Conservation (phyloP, 1,140 invertebrate species). For the Cyphomyrmex costatus region DNA sequence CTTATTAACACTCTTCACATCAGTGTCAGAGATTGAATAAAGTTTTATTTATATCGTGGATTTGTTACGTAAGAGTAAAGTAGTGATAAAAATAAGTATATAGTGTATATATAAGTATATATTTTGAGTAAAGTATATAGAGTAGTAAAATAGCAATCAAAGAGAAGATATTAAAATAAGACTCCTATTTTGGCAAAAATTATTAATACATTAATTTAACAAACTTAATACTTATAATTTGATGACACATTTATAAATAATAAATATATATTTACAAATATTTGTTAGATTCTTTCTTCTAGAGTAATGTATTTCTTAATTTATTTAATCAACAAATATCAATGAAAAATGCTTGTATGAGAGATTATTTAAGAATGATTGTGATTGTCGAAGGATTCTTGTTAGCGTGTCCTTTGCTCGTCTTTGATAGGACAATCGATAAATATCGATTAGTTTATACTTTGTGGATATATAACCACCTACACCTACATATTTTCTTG, state of each 20-base stretch:
- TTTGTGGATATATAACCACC: slow-evolving; percentile 62
- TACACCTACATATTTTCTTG: slow-evolving; percentile 66
- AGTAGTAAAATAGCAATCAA: not conserved
- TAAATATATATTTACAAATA: not conserved
- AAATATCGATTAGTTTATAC: slow-evolving; percentile 74
- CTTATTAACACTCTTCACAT: not conserved
- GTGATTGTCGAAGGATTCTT: slow-evolving; percentile 67
- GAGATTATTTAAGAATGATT: slow-evolving; percentile 33
- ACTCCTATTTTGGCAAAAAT: not conserved
- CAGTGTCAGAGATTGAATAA: not conserved
- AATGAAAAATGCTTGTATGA: not conserved
- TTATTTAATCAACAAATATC: slow-evolving; percentile 7
- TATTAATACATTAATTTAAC: not conserved
- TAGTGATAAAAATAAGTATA: not conserved
- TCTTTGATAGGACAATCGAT: slow-evolving; percentile 68
- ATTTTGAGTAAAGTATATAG: too few relatives aligned
- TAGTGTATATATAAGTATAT: too few relatives aligned
- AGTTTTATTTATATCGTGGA: not conserved
- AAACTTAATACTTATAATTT: not conserved
- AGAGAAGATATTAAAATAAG: not conserved
- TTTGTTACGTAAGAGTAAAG: not conserved
- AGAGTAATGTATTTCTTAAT: not conserved
- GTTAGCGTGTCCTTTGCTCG: slow-evolving; percentile 64
- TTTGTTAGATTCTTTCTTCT: not conserved
- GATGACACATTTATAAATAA: not conserved